These are phyloP conservation scores for Buphagus erythrorhynchus DNA, from an alignment of 2,797 vertebrate genomes.

Conservation along the genomic window DNA sequence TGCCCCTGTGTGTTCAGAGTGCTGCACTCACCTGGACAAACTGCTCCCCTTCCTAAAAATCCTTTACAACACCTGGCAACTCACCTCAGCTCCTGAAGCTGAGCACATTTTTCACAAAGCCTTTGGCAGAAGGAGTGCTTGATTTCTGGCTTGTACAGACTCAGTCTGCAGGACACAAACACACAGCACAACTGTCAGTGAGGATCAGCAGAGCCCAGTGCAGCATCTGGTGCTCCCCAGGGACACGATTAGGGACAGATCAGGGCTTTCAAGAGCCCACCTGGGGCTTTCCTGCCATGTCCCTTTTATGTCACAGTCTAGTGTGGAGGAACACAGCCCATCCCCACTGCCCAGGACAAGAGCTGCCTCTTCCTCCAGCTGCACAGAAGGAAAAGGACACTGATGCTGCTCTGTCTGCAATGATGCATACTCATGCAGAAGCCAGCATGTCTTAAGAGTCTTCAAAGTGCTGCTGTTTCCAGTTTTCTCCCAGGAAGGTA, in stretches of 20 bases:
- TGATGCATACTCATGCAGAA: not conserved
- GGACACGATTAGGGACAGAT: not conserved
- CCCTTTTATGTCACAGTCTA: not conserved
- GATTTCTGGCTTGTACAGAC: conserved; percentile 63
- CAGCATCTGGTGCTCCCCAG: not conserved
- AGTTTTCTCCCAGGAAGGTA: not conserved
- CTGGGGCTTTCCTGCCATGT: not conserved
- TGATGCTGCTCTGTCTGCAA: not conserved
- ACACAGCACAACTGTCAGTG: not conserved
- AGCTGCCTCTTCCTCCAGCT: not conserved
- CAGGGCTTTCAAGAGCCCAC: not conserved
- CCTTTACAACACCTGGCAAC: not conserved
- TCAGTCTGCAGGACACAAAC: conserved; percentile 67
- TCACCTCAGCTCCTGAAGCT: conserved; percentile 83
- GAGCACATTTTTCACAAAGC: conserved; percentile 65
- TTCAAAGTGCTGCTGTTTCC: not conserved
- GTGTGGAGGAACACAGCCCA: not conserved
- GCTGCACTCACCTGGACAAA: not conserved
- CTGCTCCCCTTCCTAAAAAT: not conserved
- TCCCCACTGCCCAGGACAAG: not conserved
- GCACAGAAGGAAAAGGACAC: not conserved
- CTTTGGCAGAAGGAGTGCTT: conserved; percentile 15
- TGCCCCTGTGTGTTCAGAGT: not conserved
- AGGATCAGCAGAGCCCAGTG: not conserved
- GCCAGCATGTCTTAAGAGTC: not conserved